Evolutionary conservation across 2,113 vertebrate species (phyloP).

Genomic region (Ia io): DNA sequence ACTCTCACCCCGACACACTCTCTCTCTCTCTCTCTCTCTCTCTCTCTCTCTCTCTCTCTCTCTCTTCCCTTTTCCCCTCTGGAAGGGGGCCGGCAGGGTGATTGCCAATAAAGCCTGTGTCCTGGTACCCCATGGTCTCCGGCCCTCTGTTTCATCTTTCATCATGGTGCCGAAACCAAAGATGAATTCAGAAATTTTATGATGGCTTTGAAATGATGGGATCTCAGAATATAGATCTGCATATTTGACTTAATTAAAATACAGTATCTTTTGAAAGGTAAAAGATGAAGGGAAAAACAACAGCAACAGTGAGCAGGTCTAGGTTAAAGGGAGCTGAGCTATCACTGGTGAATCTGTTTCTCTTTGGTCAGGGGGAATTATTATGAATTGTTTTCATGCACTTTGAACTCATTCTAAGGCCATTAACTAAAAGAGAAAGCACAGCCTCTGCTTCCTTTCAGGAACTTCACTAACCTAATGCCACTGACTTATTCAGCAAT

Average conservation of each 20-base stretch:
- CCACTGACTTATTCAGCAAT: conserved; percentile 39
- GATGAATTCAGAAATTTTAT: not conserved
- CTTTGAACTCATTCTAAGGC: conserved; percentile 55
- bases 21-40: no score
- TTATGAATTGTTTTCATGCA: not conserved
- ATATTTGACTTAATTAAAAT: conserved; percentile 33
- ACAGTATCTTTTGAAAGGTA: conserved; percentile 15
- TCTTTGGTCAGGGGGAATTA: not conserved
- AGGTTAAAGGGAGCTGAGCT: not conserved
- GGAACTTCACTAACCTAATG: conserved; percentile 58
- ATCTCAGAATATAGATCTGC: not conserved
- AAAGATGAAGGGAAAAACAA: not conserved
- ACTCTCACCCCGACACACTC: no score
- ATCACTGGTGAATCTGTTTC: not conserved
- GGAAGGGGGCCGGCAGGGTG: no score
- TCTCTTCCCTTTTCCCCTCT: no score
- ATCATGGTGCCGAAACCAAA: no score
- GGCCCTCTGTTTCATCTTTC: no score
- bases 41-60: no score
- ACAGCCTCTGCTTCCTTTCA: conserved; percentile 38
- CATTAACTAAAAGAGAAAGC: conserved; percentile 37
- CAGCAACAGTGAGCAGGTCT: not conserved
- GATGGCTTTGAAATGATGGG: not conserved
- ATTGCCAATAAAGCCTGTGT: no score
- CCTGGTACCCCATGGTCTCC: no score